Conservation (phyloP, 2,888 invertebrate species). For the Adineta ricciae region DNA sequence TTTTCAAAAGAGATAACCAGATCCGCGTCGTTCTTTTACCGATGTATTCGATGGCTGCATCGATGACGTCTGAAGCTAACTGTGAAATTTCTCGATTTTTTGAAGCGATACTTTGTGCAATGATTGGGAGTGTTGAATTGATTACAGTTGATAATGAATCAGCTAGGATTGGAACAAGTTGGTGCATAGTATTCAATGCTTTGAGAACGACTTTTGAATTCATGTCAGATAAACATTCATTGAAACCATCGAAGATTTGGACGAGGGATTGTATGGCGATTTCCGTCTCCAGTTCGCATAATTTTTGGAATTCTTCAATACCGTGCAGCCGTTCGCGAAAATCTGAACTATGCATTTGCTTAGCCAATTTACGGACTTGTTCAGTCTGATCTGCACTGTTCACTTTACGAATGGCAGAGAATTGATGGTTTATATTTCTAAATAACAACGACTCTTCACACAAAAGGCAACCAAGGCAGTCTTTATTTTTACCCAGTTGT, state of each 20-base stretch:
- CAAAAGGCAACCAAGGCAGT: too few species aligned
- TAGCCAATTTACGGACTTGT: slow-evolving; percentile 40
- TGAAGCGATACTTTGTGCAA: slow-evolving; percentile 32
- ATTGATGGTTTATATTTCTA: neutral
- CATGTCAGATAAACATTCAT: slow-evolving; percentile 46
- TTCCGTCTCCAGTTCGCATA: slow-evolving; percentile 42
- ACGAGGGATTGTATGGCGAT: slow-evolving; percentile 41
- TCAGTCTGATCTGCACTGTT: slow-evolving; percentile 35
- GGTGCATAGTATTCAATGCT: slow-evolving; percentile 39
- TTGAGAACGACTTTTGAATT: slow-evolving; percentile 49
- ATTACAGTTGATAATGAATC: slow-evolving; percentile 29
- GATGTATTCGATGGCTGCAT: slow-evolving; percentile 30
- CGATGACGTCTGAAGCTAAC: slow-evolving; percentile 31
- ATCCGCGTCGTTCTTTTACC: neutral
- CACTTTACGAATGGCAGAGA: neutral
- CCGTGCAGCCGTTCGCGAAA: slow-evolving; percentile 46
- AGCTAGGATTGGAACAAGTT: slow-evolving; percentile 29
- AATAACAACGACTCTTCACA: too few species aligned
- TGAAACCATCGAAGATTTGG: slow-evolving; percentile 49
- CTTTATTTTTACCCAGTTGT: neutral
- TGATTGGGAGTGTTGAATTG: slow-evolving; percentile 26
- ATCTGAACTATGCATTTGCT: slow-evolving; percentile 41
- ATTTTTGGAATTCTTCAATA: slow-evolving; percentile 41
- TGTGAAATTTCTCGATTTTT: slow-evolving; percentile 33
- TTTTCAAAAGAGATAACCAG: too few species aligned